Conservation (phyloP, 2,888 invertebrate species). For the Pandemis cinnamomeana region DNA sequence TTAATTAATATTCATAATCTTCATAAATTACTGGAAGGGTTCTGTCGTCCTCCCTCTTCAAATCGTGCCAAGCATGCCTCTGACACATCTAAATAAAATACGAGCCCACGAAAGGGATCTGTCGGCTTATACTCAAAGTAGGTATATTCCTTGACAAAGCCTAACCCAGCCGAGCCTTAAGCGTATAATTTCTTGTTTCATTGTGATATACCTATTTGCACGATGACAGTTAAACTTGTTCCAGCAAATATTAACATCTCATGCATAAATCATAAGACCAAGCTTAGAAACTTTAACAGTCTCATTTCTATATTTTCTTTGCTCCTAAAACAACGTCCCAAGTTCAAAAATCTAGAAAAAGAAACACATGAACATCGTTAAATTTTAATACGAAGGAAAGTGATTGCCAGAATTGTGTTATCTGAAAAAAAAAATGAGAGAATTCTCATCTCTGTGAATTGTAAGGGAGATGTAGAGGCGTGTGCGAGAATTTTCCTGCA, state of each 20-base stretch:
- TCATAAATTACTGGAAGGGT: not conserved
- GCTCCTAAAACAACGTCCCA: conserved; percentile 15
- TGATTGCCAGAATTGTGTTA: conserved; percentile 3
- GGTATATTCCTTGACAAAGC: not conserved
- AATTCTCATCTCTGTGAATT: conserved; percentile 15
- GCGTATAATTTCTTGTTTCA: not conserved
- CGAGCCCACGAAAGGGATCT: not conserved
- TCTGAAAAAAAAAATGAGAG: conserved; percentile 7
- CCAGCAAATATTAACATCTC: conserved; percentile 43
- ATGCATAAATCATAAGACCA: conserved; percentile 50
- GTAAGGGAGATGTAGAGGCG: conserved; percentile 36
- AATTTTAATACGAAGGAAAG: conserved; percentile 25
- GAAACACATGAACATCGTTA: conserved; percentile 11
- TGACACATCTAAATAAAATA: conserved; percentile 4
- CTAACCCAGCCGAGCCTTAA: not conserved
- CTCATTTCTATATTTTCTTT: conserved; percentile 2
- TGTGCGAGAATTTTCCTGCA: conserved; percentile 47
- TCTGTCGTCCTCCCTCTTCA: not conserved
- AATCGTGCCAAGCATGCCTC: not conserved
- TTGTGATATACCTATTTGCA: not conserved
- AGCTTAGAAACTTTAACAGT: conserved; percentile 23
- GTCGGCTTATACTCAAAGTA: not conserved
- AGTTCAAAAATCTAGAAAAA: conserved; percentile 9
- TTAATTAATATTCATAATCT: conserved; percentile 3
- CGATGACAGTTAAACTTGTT: conserved; percentile 9